These are phyloP conservation scores for Biston stratarius DNA, from an alignment of 2,888 invertebrate species.

Conservation along the genomic window DNA sequence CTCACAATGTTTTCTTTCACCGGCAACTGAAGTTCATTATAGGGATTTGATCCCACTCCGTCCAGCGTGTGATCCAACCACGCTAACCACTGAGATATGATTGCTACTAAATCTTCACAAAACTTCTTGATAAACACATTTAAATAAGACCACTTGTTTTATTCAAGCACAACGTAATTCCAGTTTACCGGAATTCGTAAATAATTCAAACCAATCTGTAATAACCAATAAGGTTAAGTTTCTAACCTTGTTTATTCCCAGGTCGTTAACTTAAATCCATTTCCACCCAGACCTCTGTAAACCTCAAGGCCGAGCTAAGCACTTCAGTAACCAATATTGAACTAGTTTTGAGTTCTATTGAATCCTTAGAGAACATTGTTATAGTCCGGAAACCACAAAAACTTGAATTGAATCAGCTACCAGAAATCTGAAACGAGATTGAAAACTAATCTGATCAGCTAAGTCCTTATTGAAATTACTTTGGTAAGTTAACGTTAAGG, in stretches of 20 bases:
- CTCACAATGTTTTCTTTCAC: too few relatives aligned
- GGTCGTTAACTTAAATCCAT: slow-evolving; percentile 15
- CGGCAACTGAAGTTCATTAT: too few relatives aligned
- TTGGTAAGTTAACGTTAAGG: background rate
- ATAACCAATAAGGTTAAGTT: slow-evolving; percentile 4
- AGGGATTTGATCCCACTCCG: too few relatives aligned
- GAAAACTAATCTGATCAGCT: background rate
- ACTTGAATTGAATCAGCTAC: background rate
- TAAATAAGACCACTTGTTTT: background rate
- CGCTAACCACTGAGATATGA: too few relatives aligned
- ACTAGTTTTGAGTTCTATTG: slow-evolving; percentile 2
- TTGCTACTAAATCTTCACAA: too few relatives aligned
- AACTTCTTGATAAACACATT: too few relatives aligned
- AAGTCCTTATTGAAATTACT: background rate
- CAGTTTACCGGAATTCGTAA: background rate
- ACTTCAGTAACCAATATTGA: slow-evolving; percentile 15
- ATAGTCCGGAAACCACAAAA: slow-evolving; percentile 1
- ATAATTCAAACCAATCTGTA: slow-evolving; percentile 5
- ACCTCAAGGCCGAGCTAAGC: slow-evolving; percentile 3
- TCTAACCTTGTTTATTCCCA: slow-evolving; percentile 38
- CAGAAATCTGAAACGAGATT: slow-evolving; percentile 5
- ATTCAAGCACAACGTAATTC: background rate
- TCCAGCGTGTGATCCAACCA: too few relatives aligned
- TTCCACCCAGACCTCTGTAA: slow-evolving; percentile 9
- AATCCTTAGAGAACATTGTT: slow-evolving; percentile 11